A percentile compares a stretch with the other conserved stretches of the same genome.
phyloP scores from a whole-genome alignment of 1,140 invertebrate species.

The Meloidogyne hapla region DNA sequence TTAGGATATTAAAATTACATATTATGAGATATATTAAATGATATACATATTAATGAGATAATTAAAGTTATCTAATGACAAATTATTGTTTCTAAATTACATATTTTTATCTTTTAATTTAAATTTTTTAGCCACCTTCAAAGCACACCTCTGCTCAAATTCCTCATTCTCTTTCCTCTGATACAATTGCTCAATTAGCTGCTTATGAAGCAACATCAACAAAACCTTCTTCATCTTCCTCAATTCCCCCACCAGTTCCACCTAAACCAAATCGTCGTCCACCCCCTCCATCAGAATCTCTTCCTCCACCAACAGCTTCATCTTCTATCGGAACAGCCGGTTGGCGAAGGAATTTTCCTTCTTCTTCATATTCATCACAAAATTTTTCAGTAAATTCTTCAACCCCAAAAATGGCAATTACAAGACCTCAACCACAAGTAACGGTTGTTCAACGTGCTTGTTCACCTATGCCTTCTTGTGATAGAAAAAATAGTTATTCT shows the following conservation, averaged over 20 bases:
- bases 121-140: not conserved
- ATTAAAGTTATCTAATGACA: too few relatives aligned
- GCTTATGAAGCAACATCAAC: not conserved
- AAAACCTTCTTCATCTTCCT: slow-evolving; percentile 20
- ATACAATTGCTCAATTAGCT: not conserved
- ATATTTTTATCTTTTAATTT: not conserved
- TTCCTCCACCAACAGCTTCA: not conserved
- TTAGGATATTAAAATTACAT: too few relatives aligned
- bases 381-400: not conserved
- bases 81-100: too few relatives aligned
- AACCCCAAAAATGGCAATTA: slow-evolving; percentile 47
- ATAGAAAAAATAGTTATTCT: slow-evolving; percentile 14
- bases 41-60: too few relatives aligned
- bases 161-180: not conserved
- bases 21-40: too few relatives aligned
- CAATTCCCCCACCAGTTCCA: not conserved
- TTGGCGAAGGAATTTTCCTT: slow-evolving; percentile 1
- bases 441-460: slow-evolving; percentile 44
- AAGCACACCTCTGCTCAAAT: not conserved
- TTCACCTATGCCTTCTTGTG: slow-evolving; percentile 41
- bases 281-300: not conserved
- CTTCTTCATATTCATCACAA: slow-evolving; percentile 21
- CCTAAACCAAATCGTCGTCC: slow-evolving; percentile 16
- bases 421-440: slow-evolving; percentile 51
- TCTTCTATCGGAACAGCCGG: not conserved